Percentiles rank a stretch among this genome's conserved stretches.
Conservation (phyloP, 1,140 invertebrate genomes). For the Ceratina japonica region DNA sequence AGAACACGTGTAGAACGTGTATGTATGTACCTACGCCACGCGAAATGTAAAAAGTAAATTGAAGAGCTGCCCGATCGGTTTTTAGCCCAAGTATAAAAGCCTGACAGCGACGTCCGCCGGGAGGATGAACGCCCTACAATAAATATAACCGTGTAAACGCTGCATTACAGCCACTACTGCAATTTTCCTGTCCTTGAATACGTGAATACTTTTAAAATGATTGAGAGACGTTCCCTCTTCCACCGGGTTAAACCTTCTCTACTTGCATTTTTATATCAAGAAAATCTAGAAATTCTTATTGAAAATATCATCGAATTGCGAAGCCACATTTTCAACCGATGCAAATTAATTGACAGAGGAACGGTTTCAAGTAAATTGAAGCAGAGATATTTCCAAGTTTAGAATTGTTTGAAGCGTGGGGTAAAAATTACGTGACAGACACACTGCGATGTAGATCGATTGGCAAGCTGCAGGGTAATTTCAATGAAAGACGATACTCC, state of each 20-base stretch:
- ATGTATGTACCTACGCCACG: not conserved
- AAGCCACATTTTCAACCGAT: too few relatives aligned
- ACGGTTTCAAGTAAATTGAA: not conserved
- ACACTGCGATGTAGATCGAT: slow-evolving; percentile 50
- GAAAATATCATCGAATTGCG: too few relatives aligned
- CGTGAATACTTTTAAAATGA: slow-evolving; percentile 3
- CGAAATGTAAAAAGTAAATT: slow-evolving; percentile 12
- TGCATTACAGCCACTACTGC: not conserved
- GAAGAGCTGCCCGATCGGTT: not conserved
- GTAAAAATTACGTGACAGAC: slow-evolving; percentile 9
- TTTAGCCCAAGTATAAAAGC: not conserved
- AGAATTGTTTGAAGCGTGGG: not conserved
- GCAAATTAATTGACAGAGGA: not conserved
- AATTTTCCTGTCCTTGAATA: slow-evolving; percentile 1
- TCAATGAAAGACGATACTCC: slow-evolving; percentile 73
- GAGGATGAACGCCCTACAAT: not conserved
- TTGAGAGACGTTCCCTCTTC: not conserved
- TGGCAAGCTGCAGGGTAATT: slow-evolving; percentile 63
- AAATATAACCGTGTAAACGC: not conserved
- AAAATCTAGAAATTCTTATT: too few relatives aligned
- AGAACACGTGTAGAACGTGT: slow-evolving; percentile 26
- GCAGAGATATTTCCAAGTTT: too few relatives aligned
- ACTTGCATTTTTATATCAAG: too few relatives aligned
- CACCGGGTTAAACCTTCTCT: too few relatives aligned
- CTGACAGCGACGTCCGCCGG: not conserved